Evolutionary conservation across 2,888 invertebrate genomes (phyloP), one percentile per base, ranked within the genome.

Genomic region (Scaptomyza cyrtandrae): DNA sequence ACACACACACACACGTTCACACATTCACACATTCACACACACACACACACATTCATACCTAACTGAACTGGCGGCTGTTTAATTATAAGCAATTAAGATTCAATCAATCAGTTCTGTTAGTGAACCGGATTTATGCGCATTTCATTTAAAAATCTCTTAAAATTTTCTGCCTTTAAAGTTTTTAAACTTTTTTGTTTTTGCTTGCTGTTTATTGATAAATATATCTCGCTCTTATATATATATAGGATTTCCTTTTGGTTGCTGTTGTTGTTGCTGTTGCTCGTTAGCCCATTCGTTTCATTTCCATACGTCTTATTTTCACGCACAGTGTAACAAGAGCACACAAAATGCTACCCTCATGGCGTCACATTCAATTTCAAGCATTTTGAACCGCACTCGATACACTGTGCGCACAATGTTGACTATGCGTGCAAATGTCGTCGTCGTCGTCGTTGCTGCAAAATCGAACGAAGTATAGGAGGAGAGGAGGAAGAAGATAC

Each of bases 361-460:
- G 49, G 19, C 13, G n/a, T 6, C 14, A 7, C 16, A 45, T 4
- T 16, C 0, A 29, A 31, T 52, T 62, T 6, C 16, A 19, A 3
- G 4, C 44, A 37, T 35, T 27, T 73, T 70, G 9, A 24, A 10
- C 29, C 27, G 35, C 19, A 41, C 41, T 56, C 14, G 41, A 10
- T 11, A 53, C 80, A 83, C 83, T 19, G 83, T 82, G 52, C 70
- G 53, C 62, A 56, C 50, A 50, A 50, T 50, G 35, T 50, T 45
- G 52, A 56, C 67, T 58, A 62, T 74, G 82, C 80, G 80, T 78
- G 78, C 78, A 85, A 85, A 82, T 79, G 85, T 79, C 79, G 79
- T 62, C 54, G 71, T 63, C 79, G 81, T 61, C 54, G 71, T 63
- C 79, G 81, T 61, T 50, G 71, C 61, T 68, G 68, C 62, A 69